Conservation (phyloP, 2,113 vertebrate genomes). For the Callionymus lyra region DNA sequence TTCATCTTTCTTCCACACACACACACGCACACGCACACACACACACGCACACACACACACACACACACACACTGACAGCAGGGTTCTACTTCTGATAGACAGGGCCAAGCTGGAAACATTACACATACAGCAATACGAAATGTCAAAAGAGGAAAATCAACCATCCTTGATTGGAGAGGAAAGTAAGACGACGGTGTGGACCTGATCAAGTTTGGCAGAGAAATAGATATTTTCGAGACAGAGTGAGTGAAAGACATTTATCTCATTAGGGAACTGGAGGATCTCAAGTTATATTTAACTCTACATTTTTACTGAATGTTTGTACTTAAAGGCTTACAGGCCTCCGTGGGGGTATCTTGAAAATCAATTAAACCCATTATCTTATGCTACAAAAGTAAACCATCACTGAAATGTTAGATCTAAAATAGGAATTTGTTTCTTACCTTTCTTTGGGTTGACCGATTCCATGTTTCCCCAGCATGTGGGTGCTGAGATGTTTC, state of each 20-base stretch:
- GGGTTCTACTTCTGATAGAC: constrained; percentile 52
- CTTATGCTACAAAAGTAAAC: too few species aligned
- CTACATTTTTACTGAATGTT: constrained; percentile 34
- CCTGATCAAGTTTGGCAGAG: constrained; percentile 53
- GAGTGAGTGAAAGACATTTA: constrained; percentile 50
- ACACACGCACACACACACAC: constrained; percentile 26
- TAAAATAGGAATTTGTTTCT: constrained; percentile 7
- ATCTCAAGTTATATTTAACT: constrained; percentile 41
- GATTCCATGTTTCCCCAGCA: constrained; percentile 92
- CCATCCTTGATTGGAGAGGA: constrained; percentile 56
- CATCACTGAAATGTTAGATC: too few species aligned
- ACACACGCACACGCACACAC: constrained; percentile 20
- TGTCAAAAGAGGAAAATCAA: constrained; percentile 49
- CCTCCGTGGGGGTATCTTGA: constrained; percentile 17
- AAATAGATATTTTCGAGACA: constrained; percentile 30
- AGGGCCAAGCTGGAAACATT: constrained; percentile 51
- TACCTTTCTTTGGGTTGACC: constrained; percentile 97
- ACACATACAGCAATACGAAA: constrained; percentile 41
- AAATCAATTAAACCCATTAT: constrained; percentile 26
- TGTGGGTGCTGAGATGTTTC: constrained; percentile 94
- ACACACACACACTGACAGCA: constrained; percentile 41
- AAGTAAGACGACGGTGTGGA: constrained; percentile 40
- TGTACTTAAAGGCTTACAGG: constrained; percentile 28
- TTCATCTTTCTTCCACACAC: constrained; percentile 41
- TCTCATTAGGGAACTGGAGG: constrained; percentile 43